Evolutionary conservation across 2,113 vertebrate genomes (phyloP).

Genomic region (Anseranas semipalmata): DNA sequence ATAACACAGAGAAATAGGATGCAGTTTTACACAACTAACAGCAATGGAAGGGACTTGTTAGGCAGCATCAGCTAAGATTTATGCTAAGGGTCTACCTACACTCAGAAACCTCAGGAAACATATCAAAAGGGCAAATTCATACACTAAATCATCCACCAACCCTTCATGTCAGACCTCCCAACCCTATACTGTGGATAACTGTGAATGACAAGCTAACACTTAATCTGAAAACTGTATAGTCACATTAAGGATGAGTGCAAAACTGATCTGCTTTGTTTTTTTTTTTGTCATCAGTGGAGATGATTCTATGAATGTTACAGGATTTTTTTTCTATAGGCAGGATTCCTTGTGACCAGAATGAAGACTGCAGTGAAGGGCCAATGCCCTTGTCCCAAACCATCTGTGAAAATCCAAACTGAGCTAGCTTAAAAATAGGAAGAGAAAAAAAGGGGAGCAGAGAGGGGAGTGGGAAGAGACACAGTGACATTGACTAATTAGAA

Average conservation of each 20-base stretch:
- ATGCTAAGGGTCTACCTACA: not conserved
- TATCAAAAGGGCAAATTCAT: not conserved
- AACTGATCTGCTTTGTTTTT: not conserved
- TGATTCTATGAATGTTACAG: not conserved
- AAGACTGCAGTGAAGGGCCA: not conserved
- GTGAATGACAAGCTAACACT: not conserved
- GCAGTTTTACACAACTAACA: not conserved
- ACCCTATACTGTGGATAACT: not conserved
- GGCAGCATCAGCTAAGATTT: not conserved
- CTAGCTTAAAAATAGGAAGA: rapidly evolving
- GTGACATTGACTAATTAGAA: not conserved
- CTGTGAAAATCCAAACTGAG: not conserved
- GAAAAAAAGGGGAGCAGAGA: not conserved
- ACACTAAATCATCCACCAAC: not conserved
- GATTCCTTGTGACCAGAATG: not conserved
- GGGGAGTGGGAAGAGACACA: not conserved
- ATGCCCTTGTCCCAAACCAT: not conserved
- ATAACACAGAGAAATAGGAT: not conserved
- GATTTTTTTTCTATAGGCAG: not conserved
- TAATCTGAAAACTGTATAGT: not conserved
- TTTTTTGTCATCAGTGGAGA: not conserved
- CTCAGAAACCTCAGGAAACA: not conserved
- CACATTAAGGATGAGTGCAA: not conserved
- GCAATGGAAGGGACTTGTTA: not conserved
- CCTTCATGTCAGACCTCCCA: not conserved